phyloP scores from a whole-genome alignment of 1,140 invertebrate species.

The Varroa destructor region DNA sequence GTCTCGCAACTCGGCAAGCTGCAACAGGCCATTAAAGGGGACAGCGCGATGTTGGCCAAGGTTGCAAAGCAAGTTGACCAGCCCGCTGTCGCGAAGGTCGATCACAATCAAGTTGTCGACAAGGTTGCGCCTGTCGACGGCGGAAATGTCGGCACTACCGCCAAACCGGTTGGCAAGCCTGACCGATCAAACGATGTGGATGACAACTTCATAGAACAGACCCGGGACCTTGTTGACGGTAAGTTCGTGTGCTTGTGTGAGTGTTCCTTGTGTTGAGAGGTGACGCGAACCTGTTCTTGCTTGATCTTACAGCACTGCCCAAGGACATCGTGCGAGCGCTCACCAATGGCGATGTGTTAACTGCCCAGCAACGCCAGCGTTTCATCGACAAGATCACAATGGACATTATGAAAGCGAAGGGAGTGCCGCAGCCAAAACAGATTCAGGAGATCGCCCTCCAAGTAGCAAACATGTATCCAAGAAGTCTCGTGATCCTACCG shows the following conservation, averaged over 20 bases:
- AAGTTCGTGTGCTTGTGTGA: constrained; percentile 4
- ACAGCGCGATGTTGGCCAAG: no score
- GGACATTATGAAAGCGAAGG: constrained; percentile 25
- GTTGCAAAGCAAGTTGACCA: no score
- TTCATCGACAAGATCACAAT: constrained; percentile 24
- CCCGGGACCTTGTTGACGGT: constrained; percentile 16
- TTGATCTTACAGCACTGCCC: constrained; percentile 8
- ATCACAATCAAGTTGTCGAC: no score
- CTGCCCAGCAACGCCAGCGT: constrained; percentile 15
- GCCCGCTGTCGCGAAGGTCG: no score
- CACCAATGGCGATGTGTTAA: constrained; percentile 22
- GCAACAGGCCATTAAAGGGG: no score
- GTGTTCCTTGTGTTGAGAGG: not conserved
- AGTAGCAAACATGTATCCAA: constrained; percentile 21
- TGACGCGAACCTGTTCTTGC: constrained; percentile 20
- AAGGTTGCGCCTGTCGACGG: no score
- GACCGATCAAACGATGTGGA: no score
- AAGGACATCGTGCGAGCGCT: constrained; percentile 26
- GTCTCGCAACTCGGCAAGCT: no score
- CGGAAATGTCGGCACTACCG: no score
- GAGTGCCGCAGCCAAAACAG: constrained; percentile 15
- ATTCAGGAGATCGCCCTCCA: constrained; percentile 24
- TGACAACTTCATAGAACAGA: no score
- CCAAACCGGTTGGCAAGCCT: no score
- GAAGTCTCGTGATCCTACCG: constrained; percentile 16